Conservation (phyloP, 2,797 vertebrate genomes). For the Champsocephalus esox region DNA sequence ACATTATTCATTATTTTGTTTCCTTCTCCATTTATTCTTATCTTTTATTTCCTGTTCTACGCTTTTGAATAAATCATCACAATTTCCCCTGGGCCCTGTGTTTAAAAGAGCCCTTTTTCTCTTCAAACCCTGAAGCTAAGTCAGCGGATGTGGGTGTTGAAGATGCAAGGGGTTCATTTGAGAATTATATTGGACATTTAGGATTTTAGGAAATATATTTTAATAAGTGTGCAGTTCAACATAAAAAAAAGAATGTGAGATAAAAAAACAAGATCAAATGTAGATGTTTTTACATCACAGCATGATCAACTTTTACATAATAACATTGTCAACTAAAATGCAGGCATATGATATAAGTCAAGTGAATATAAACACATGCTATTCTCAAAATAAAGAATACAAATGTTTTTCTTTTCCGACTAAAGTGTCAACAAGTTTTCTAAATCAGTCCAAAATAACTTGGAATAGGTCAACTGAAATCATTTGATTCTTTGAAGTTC, state of each 20-base stretch:
- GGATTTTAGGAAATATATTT: background rate
- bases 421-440: background rate
- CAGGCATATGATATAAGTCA: background rate
- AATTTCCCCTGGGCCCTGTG: too few relatives aligned
- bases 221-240: background rate
- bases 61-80: background rate
- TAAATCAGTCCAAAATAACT: background rate
- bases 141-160: background rate
- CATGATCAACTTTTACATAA: too few relatives aligned
- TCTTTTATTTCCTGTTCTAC: too few relatives aligned
- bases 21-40: too few relatives aligned
- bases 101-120: background rate
- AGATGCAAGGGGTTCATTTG: background rate
- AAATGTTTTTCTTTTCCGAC: too few relatives aligned
- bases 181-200: background rate
- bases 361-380: background rate
- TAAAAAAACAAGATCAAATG: too few relatives aligned
- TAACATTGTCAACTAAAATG: too few relatives aligned
- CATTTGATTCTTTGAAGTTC: too few relatives aligned
- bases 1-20: too few relatives aligned
- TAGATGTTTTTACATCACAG: too few relatives aligned
- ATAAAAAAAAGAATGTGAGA: too few relatives aligned
- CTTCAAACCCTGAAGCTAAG: background rate
- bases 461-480: too few relatives aligned
- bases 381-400: background rate